These are phyloP conservation scores for Saccostrea echinata DNA, from an alignment of 1,140 invertebrate genomes.

Conservation along the genomic window DNA sequence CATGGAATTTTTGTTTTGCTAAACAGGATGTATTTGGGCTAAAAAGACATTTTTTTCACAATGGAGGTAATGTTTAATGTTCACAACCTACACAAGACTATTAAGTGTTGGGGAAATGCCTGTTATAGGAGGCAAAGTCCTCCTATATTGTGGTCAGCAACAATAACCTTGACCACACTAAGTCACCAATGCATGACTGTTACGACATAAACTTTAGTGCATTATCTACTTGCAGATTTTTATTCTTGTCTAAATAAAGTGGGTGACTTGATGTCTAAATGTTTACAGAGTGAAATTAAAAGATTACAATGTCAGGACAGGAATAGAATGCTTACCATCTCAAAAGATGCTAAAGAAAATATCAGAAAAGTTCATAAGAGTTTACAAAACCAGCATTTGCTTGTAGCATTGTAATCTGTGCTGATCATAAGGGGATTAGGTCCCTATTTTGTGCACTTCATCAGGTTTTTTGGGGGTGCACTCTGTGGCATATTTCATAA, in stretches of 20 bases:
- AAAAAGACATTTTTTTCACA: too few relatives aligned
- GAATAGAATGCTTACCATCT: background rate
- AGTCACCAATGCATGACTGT: background rate
- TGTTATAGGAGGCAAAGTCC: background rate
- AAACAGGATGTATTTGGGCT: too few relatives aligned
- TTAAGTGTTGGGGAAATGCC: background rate
- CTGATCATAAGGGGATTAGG: background rate
- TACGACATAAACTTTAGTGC: background rate
- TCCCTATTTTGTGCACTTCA: background rate
- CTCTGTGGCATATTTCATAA: background rate
- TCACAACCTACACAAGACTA: too few relatives aligned
- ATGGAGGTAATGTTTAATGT: too few relatives aligned
- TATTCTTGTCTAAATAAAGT: background rate
- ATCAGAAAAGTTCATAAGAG: background rate
- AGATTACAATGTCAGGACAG: constrained; percentile 12
- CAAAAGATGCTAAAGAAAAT: background rate
- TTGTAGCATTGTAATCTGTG: background rate
- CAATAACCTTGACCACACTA: background rate
- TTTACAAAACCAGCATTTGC: constrained; percentile 1
- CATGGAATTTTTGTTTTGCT: too few relatives aligned
- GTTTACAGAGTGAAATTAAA: background rate
- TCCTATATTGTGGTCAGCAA: background rate
- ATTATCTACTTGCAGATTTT: background rate
- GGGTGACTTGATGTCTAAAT: background rate
- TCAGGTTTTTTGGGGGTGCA: background rate